Evolutionary conservation across 1,140 invertebrate genomes (phyloP), one percentile per base, ranked within the genome.

Genomic region (Dreissena rostriformis): DNA sequence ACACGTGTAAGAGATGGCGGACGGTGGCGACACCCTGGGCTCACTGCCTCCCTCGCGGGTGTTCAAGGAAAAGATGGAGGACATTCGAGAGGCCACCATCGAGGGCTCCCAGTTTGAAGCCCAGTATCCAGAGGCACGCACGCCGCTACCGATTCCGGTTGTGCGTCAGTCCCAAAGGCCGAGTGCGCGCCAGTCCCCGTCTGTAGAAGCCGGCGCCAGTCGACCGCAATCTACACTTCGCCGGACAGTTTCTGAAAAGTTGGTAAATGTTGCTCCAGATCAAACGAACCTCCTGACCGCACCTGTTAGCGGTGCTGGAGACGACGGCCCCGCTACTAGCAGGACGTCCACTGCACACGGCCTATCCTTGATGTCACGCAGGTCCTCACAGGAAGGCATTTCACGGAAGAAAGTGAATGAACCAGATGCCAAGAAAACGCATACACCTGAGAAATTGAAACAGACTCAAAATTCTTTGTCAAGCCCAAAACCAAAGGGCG

Each of bases 91-190:
- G 28, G 80, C 57, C 2, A 82, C 80, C 19, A 29, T 82, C 19
- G 80, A 82, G 51, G 80, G 80, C 15, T 82, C 80, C 19, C 80
- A 82, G 55, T 82, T 82, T 49, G 80, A 82, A 52, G 80, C 80
- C 7, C 70, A 73, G 57, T 82, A 72, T 51, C 61, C 80, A 24
- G 61, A 72, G 24, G 80, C 73, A n/a, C 73, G 29, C 24, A 15
- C 51, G 6, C 53, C 80, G 24, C 28, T 74, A 28, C 70, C 26
- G 26, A 1, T 74, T 26, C 61, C 29, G 22, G 19, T 70, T 7
- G 19, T 19, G 53, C 53, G 12, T 14, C 39, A 68, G 19, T 67
- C 49, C 24, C 65, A 49, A 6, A 63, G 28, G 4, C 49, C 65
- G 7, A 79, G 61, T 8, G 65, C 76, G 49, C 24, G 51, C 22